Conservation (phyloP, 2,888 invertebrate genomes). For the Julus scanicus region DNA sequence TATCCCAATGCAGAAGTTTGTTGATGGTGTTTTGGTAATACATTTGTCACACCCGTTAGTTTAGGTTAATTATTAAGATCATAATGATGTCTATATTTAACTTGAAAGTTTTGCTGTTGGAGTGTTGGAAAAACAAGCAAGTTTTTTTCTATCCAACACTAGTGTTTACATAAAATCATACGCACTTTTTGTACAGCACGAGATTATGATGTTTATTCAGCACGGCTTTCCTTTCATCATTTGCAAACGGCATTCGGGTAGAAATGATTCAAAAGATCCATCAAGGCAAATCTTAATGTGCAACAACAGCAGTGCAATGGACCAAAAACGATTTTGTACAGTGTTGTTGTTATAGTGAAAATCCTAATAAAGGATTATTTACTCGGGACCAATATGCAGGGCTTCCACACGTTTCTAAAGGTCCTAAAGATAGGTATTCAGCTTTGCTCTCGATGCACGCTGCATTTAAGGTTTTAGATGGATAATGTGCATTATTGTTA, state of each 20-base stretch:
- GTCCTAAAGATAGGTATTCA: neutral
- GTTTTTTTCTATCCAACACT: neutral
- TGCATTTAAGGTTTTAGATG: neutral
- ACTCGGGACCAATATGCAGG: slow-evolving; percentile 45
- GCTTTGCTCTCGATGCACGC: neutral
- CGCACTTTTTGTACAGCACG: neutral
- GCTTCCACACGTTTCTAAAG: slow-evolving; percentile 37
- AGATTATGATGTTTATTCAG: slow-evolving; percentile 25
- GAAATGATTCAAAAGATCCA: slow-evolving; percentile 5
- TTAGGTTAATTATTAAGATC: too few species aligned
- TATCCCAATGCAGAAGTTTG: too few species aligned
- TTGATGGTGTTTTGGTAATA: too few species aligned
- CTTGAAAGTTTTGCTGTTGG: neutral
- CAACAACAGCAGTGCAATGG: slow-evolving; percentile 39
- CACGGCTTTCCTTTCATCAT: slow-evolving; percentile 39
- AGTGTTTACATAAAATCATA: neutral
- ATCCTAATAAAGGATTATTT: slow-evolving; percentile 31
- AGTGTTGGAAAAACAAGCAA: neutral
- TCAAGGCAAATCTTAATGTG: neutral
- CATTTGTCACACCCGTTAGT: too few species aligned
- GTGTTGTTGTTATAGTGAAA: slow-evolving; percentile 36
- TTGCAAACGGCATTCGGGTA: slow-evolving; percentile 1
- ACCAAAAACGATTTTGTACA: slow-evolving; percentile 44
- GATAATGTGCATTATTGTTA: neutral
- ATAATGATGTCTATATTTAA: neutral